Evolutionary conservation across 2,113 vertebrate genomes (phyloP).

Genomic region (Climacteris rufus): DNA sequence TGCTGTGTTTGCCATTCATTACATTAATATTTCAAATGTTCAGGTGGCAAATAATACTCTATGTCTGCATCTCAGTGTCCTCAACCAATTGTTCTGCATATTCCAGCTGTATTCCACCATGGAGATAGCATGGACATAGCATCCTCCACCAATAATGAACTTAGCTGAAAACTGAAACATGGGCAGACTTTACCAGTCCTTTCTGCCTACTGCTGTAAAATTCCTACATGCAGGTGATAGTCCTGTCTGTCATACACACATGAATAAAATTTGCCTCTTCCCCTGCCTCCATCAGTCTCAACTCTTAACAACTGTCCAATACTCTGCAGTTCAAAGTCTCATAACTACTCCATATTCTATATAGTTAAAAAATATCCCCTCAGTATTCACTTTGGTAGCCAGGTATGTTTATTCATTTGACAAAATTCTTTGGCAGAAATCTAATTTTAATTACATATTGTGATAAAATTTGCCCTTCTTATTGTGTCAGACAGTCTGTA

Average conservation of each 20-base stretch:
- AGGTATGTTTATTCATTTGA: background rate
- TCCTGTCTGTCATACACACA: background rate
- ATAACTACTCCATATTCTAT: background rate
- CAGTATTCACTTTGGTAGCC: background rate
- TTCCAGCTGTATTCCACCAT: background rate
- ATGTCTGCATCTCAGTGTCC: background rate
- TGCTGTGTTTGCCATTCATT: background rate
- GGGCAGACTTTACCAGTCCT: background rate
- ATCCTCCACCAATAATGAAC: background rate
- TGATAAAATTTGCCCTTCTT: background rate
- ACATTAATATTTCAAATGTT: background rate
- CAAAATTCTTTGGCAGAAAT: background rate
- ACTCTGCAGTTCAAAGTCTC: background rate
- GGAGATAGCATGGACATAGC: background rate
- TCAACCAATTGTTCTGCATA: background rate
- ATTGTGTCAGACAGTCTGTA: background rate
- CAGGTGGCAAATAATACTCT: background rate
- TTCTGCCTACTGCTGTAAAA: background rate
- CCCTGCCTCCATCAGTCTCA: background rate
- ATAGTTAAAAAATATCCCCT: background rate
- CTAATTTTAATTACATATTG: background rate
- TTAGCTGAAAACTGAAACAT: background rate
- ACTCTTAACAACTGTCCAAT: background rate
- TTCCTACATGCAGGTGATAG: background rate
- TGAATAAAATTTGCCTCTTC: background rate